phyloP scores from a whole-genome alignment of 2,113 vertebrate genomes.

The Cebus imitator region DNA sequence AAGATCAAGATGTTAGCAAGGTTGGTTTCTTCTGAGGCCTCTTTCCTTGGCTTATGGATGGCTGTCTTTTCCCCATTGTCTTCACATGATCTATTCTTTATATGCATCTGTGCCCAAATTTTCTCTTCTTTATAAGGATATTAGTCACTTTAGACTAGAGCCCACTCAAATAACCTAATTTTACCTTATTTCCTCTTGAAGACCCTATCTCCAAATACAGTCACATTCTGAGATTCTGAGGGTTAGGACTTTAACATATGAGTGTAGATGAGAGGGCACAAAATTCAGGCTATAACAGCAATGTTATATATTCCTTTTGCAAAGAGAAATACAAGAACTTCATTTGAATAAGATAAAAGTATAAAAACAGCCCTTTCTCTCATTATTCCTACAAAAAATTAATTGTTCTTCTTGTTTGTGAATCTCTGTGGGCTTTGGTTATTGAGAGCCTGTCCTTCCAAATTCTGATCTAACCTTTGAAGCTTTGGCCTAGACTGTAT shows the following conservation, averaged over 20 bases:
- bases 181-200: background rate
- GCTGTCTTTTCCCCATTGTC: background rate
- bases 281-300: background rate
- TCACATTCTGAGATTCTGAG: background rate
- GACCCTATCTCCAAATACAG: background rate
- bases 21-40: background rate
- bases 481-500: background rate
- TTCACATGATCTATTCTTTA: background rate
- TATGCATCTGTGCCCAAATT: background rate
- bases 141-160: background rate
- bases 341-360: background rate
- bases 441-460: background rate
- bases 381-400: background rate
- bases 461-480: background rate
- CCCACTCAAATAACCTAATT: background rate
- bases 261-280: background rate
- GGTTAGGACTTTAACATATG: background rate
- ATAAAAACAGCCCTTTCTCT: background rate
- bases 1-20: background rate
- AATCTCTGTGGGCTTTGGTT: background rate
- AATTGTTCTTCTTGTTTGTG: background rate
- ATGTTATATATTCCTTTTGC: background rate
- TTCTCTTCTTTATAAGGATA: background rate
- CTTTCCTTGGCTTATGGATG: background rate
- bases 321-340: background rate